Base-by-base conservation (phyloP, 2,113 vertebrate species). In the Anser cygnoides region DNA sequence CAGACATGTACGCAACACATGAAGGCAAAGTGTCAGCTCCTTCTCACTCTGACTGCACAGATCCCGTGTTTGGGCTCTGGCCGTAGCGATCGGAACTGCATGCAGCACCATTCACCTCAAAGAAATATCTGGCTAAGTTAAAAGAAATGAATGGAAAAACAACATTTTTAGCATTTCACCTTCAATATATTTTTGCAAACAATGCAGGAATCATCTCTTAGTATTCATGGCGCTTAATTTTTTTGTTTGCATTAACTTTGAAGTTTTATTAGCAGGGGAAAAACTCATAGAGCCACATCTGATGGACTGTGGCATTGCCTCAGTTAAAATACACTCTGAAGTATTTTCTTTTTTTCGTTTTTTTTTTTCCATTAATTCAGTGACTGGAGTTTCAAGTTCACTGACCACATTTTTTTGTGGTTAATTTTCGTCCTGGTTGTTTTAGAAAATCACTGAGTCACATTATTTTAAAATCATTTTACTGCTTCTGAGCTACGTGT, bases 201-300 rank as follows among this genome's bases (percentile, higher is more conserved):
- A 49, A 41, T 5, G 54, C 33, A 4, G 16, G 6, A 10, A 54
- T 61, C 9, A 2, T n/a, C 66, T 73, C 26, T 13, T 0, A 0
- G 9, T 26, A 5, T 22, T 71, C 8, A 2, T 23, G 14, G 37
- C 33, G 18, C 26, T 37, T 19, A 17, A 25, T 16, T 70, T 43
- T 43, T 35, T 63, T 16, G 25, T n/a, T 49, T 9, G 19, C 7
- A 20, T 55, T n/a, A 44, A 20, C 50, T 31, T 65, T 49, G 59
- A 23, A 28, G 29, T 25, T 31, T 92, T 78, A 5, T 5, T 8
- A 20, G 13, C 44, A 54, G 52, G 66, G 75, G 37, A 61, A 50
- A 52, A 75, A 6, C 28, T 33, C n/a, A 90, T 25, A 2, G 41
- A 71, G 71, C 31, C 4, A 2, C 25, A 18, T 28, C 44, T 39